These are phyloP conservation scores for Mactra quadrangularis DNA, from an alignment of 1,140 invertebrate genomes.

Conservation along the genomic window DNA sequence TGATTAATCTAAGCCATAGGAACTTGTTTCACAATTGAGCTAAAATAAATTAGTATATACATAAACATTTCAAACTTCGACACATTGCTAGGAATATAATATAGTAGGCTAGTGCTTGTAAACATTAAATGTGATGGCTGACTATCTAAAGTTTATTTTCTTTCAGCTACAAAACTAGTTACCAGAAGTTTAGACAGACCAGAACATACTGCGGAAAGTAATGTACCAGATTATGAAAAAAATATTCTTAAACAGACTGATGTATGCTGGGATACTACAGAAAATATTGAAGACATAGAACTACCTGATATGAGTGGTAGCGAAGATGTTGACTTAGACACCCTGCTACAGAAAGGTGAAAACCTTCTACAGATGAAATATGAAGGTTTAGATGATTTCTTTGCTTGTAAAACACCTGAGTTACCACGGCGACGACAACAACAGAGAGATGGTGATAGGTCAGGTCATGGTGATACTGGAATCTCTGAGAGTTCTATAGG, in stretches of 20 bases:
- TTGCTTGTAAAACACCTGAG: conserved; percentile 48
- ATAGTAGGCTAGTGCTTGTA: too few relatives aligned
- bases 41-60: too few relatives aligned
- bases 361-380: background rate
- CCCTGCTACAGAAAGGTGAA: background rate
- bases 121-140: too few relatives aligned
- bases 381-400: conserved; percentile 39
- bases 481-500: background rate
- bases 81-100: too few relatives aligned
- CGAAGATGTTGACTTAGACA: conserved; percentile 3
- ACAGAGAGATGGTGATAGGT: background rate
- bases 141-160: too few relatives aligned
- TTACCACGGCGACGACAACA: conserved; percentile 11
- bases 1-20: too few relatives aligned
- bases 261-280: conserved; percentile 44
- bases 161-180: too few relatives aligned
- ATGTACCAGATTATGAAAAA: background rate
- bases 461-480: background rate
- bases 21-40: too few relatives aligned
- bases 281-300: conserved; percentile 50
- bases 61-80: too few relatives aligned
- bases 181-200: too few relatives aligned
- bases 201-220: too few relatives aligned
- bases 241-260: conserved; percentile 36
- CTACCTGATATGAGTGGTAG: conserved; percentile 1